Conservation (phyloP, 2,888 invertebrate species). For the Plebejus anna region DNA sequence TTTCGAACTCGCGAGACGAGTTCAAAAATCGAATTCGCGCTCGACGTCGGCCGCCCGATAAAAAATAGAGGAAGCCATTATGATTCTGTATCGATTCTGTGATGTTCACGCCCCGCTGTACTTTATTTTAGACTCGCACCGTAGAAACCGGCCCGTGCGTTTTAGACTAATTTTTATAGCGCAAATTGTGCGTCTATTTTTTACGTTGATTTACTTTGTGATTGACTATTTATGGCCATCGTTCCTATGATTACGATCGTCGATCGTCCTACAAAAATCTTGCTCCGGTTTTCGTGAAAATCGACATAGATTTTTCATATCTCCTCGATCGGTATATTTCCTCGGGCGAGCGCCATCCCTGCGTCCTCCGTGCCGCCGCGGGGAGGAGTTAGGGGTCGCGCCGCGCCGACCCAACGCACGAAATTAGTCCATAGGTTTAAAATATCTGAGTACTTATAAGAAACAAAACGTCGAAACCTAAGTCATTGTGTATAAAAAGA, state of each 20-base stretch:
- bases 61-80: slow-evolving; percentile 28
- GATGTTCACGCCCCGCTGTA: slow-evolving; percentile 57
- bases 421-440: slow-evolving; percentile 71
- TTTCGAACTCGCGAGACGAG: not conserved
- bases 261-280: slow-evolving; percentile 69
- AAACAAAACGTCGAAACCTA: slow-evolving; percentile 78
- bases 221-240: slow-evolving; percentile 76
- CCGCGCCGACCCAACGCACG: slow-evolving; percentile 62
- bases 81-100: slow-evolving; percentile 46
- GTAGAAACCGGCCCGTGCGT: slow-evolving; percentile 76
- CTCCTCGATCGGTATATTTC: slow-evolving; percentile 56
- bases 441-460: slow-evolving; percentile 76
- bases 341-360: slow-evolving; percentile 51
- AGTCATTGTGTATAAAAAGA: slow-evolving; percentile 78
- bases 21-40: slow-evolving; percentile 28
- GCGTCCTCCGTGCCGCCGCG: slow-evolving; percentile 40
- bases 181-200: slow-evolving; percentile 69
- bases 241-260: slow-evolving; percentile 74
- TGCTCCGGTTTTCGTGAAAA: slow-evolving; percentile 77
- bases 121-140: slow-evolving; percentile 72
- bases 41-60: slow-evolving; percentile 14
- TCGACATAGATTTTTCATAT: slow-evolving; percentile 70
- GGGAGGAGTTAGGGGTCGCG: slow-evolving; percentile 45
- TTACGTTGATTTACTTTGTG: slow-evolving; percentile 71
- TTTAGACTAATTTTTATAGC: slow-evolving; percentile 66